Conservation (phyloP, 2,113 vertebrate genomes). For the Cromileptes altivelis region DNA sequence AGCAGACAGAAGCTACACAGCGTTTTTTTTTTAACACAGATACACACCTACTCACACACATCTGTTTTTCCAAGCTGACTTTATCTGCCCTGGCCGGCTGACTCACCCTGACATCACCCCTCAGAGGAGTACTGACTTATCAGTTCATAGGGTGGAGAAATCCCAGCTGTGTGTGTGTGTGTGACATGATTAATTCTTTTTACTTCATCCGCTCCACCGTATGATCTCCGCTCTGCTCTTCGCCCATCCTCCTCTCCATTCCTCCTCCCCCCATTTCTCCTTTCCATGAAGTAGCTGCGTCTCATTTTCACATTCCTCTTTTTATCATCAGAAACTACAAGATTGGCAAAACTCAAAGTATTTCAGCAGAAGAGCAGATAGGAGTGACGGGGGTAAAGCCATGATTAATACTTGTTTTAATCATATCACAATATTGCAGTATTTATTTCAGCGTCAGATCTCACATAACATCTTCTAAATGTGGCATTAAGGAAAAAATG, state of each 20-base stretch:
- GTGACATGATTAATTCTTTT: conserved; percentile 23
- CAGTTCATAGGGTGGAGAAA: conserved; percentile 2
- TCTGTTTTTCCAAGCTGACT: conserved; percentile 26
- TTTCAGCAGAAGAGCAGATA: not conserved
- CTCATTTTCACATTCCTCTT: conserved; percentile 22
- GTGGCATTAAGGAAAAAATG: not conserved
- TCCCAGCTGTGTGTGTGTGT: conserved; percentile 32
- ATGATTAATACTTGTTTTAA: conserved; percentile 12
- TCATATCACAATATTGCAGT: not conserved
- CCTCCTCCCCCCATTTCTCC: not conserved
- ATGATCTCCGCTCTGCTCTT: not conserved
- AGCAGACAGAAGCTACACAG: conserved; percentile 6
- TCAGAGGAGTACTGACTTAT: conserved; percentile 43
- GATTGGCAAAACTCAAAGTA: not conserved
- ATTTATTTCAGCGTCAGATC: not conserved
- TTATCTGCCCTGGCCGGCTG: conserved; percentile 37
- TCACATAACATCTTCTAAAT: not conserved
- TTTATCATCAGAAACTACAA: not conserved
- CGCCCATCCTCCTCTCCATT: not conserved
- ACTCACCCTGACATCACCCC: conserved; percentile 68
- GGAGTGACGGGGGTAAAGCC: not conserved
- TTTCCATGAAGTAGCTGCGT: not conserved
- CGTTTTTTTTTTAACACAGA: conserved; percentile 40
- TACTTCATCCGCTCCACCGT: conserved; percentile 1
- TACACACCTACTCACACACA: conserved; percentile 1